Evolutionary conservation across 2,888 invertebrate species (phyloP).

Genomic region (Syrphus vitripennis): DNA sequence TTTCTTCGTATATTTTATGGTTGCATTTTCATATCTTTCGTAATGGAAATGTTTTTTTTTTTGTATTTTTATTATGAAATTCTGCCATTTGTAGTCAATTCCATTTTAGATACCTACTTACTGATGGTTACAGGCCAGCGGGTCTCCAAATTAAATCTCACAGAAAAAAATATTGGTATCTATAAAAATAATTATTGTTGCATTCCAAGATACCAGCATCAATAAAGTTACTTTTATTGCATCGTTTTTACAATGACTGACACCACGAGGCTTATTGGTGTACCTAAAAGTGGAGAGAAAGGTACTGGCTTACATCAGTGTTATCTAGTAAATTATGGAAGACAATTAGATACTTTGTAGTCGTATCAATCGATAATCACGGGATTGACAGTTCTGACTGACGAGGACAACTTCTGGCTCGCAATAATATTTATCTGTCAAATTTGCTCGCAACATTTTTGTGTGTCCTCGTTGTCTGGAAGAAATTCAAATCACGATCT

Average conservation of each 20-base stretch:
- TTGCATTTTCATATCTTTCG: constrained; percentile 31
- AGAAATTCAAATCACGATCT: no score
- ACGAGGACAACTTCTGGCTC: no score
- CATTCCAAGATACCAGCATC: not conserved
- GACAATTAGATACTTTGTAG: no score
- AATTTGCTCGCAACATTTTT: no score
- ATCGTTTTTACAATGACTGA: not conserved
- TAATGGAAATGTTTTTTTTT: constrained; percentile 15
- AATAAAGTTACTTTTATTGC: not conserved
- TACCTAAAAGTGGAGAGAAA: not conserved
- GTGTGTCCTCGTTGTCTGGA: no score
- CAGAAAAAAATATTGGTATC: not conserved
- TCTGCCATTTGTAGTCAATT: not conserved
- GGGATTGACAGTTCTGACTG: no score
- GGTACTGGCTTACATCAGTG: no score
- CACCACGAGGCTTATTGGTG: not conserved
- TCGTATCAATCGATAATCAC: no score
- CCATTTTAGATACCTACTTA: not conserved
- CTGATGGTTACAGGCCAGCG: not conserved
- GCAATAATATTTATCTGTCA: no score
- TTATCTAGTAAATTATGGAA: not conserved
- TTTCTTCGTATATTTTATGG: not conserved
- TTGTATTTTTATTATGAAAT: not conserved
- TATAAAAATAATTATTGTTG: no score
- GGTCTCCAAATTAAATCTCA: not conserved